Evolutionary conservation across 2,113 vertebrate species (phyloP).

Genomic region (Mixornis gularis): DNA sequence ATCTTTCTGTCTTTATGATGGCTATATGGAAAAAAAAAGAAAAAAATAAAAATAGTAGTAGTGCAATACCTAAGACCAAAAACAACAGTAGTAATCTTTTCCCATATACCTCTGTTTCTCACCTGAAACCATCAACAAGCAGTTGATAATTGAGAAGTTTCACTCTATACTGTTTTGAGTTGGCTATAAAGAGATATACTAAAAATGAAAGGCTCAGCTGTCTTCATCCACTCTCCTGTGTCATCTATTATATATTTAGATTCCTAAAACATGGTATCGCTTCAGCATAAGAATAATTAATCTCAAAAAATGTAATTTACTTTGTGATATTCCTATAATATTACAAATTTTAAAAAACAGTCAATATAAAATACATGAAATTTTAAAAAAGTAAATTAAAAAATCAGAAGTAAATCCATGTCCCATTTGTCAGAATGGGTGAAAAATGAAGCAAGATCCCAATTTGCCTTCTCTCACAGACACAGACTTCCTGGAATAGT

Average conservation of each 20-base stretch:
- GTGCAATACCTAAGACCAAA: not conserved
- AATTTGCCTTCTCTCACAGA: not conserved
- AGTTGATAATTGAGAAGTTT: not conserved
- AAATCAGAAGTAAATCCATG: not conserved
- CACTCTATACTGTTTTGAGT: not conserved
- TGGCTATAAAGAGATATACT: not conserved
- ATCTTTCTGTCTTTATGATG: not conserved
- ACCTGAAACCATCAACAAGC: not conserved
- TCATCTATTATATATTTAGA: not conserved
- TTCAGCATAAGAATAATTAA: not conserved
- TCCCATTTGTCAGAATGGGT: not conserved
- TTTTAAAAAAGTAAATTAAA: not conserved
- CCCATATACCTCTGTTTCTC: not conserved
- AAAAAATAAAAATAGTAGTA: fast-evolving
- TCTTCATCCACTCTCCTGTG: not conserved
- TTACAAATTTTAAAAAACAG: not conserved
- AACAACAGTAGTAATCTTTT: not conserved
- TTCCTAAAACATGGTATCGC: not conserved
- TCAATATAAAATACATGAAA: not conserved
- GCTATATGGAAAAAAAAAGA: not conserved
- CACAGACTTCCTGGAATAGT: not conserved
- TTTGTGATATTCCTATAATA: not conserved
- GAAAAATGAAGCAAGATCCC: not conserved
- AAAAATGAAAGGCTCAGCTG: not conserved
- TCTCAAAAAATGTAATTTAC: not conserved